A percentile compares a stretch with the other conserved stretches of the same genome.
phyloP scores from a whole-genome alignment of 2,797 vertebrate genomes.

The Triplophysa bombifrons region DNA sequence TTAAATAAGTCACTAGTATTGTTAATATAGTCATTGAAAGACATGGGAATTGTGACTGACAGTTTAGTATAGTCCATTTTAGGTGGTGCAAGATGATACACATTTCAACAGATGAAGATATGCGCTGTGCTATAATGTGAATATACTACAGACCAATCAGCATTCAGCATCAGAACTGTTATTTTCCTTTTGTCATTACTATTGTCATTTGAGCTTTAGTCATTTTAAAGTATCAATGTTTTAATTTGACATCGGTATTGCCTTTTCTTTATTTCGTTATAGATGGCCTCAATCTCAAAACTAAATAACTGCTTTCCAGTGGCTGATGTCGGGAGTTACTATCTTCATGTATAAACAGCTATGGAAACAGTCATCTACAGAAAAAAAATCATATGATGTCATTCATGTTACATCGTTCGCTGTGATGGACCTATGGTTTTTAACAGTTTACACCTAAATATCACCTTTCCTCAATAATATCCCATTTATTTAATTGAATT shows the following conservation, averaged over 20 bases:
- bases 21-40: too few species aligned
- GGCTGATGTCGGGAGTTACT: too few species aligned
- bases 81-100: too few species aligned
- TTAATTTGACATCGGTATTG: background rate
- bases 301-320: conserved; percentile 56
- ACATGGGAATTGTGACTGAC: too few species aligned
- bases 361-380: background rate
- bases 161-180: background rate
- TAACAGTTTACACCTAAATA: background rate
- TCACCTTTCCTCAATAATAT: conserved; percentile 3
- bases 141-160: too few species aligned
- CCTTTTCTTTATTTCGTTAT: conserved; percentile 39
- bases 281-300: conserved; percentile 73
- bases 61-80: too few species aligned
- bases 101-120: too few species aligned
- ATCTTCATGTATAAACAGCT: conserved; percentile 3
- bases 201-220: background rate
- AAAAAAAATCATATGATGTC: background rate
- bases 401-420: background rate
- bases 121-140: too few species aligned
- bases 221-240: background rate
- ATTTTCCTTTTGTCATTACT: background rate
- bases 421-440: background rate
- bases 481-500: background rate
- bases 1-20: background rate